Evolutionary conservation across 2,888 invertebrate genomes (phyloP).

Genomic region (Melitaea athalia): DNA sequence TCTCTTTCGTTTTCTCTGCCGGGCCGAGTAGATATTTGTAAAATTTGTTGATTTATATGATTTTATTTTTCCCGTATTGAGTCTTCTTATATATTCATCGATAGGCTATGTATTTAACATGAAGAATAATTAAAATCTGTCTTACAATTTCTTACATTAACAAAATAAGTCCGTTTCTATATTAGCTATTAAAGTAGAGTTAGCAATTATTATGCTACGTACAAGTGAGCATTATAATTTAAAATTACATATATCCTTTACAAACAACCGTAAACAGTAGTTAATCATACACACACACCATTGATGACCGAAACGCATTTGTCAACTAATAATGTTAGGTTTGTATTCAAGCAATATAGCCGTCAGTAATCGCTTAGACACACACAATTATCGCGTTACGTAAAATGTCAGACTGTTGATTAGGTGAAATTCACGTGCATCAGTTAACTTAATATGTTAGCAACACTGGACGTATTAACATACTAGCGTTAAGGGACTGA

Average conservation of each 20-base stretch:
- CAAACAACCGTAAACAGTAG: neutral
- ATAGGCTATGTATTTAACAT: no score
- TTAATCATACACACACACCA: conserved; percentile 22
- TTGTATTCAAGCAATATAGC: conserved; percentile 26
- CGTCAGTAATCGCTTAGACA: conserved; percentile 41
- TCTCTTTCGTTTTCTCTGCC: no score
- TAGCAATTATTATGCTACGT: neutral
- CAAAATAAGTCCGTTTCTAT: no score
- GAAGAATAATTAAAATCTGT: no score
- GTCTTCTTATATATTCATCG: no score
- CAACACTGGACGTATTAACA: conserved; percentile 45
- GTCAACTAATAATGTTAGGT: conserved; percentile 28
- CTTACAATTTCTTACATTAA: no score
- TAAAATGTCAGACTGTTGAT: conserved; percentile 53
- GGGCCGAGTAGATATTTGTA: no score
- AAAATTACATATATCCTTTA: neutral
- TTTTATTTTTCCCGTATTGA: no score
- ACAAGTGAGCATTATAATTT: neutral
- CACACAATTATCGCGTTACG: conserved; percentile 48
- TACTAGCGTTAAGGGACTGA: conserved; percentile 34
- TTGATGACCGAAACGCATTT: conserved; percentile 21
- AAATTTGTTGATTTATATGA: no score
- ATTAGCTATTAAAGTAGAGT: no score
- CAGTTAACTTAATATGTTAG: conserved; percentile 54
- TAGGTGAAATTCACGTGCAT: conserved; percentile 58